phyloP scores from a whole-genome alignment of 2,797 vertebrate species.

The Erethizon dorsatum region DNA sequence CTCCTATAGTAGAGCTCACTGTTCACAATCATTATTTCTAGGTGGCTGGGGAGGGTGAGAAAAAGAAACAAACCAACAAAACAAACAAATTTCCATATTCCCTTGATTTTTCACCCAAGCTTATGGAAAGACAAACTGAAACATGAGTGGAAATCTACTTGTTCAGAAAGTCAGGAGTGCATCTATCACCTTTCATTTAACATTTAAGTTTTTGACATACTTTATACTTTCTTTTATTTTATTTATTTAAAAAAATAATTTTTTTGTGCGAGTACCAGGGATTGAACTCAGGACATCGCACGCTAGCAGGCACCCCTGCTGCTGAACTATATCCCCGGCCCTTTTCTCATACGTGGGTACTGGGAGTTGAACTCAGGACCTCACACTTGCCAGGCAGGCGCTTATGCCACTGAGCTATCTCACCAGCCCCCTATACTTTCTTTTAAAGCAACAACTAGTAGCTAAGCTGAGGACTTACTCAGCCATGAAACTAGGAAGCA shows the following conservation, averaged over 20 bases:
- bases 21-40: conserved; percentile 76
- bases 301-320: too few species aligned
- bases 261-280: too few species aligned
- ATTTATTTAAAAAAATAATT: too few species aligned
- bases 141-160: conserved; percentile 56
- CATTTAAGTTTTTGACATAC: not conserved
- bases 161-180: conserved; percentile 59
- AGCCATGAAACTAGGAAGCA: conserved; percentile 79
- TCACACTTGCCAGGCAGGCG: too few species aligned
- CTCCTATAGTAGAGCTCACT: not conserved
- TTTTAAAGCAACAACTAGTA: conserved; percentile 66
- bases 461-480: conserved; percentile 81
- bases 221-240: not conserved
- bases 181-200: not conserved
- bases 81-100: conserved; percentile 54
- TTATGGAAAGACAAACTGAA: conserved; percentile 66
- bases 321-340: too few species aligned
- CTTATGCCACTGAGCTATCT: too few species aligned
- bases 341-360: too few species aligned
- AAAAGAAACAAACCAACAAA: conserved; percentile 3
- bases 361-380: too few species aligned
- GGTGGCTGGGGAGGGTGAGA: conserved; percentile 30
- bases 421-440: not conserved
- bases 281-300: too few species aligned
- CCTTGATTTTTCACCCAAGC: conserved; percentile 54